These are phyloP conservation scores for Hydrozoanthus tunicans DNA, from an alignment of 64 coral and sea anemone genomes.

Conservation along the genomic window DNA sequence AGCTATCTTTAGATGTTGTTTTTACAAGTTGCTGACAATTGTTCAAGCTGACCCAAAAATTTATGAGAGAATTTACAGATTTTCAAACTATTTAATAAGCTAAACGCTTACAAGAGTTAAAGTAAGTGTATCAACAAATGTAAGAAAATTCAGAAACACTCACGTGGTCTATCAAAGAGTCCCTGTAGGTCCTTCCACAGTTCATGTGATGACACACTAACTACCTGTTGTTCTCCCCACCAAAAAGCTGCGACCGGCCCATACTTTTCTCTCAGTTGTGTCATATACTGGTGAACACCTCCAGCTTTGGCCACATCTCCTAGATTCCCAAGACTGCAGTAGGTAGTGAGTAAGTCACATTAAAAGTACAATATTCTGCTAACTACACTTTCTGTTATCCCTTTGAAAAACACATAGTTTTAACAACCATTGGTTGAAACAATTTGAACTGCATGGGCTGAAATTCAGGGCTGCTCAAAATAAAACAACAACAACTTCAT, in stretches of 20 bases:
- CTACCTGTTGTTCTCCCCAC: constrained; percentile 78
- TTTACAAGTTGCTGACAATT: too few relatives aligned
- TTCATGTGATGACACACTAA: constrained; percentile 79
- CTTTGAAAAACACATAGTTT: too few relatives aligned
- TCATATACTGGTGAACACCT: constrained; percentile 72
- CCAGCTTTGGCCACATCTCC: constrained; percentile 77
- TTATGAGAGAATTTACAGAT: too few relatives aligned
- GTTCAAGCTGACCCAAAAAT: too few relatives aligned
- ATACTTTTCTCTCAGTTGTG: constrained; percentile 70
- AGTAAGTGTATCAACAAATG: background rate
- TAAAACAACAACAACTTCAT: too few relatives aligned
- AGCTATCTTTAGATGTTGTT: too few relatives aligned
- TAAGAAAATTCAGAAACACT: background rate
- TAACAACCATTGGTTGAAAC: too few relatives aligned
- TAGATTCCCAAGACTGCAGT: constrained; percentile 78
- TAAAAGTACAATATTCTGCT: background rate
- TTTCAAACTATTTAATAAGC: too few relatives aligned
- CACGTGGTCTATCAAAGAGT: constrained; percentile 90
- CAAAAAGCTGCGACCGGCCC: constrained; percentile 80
- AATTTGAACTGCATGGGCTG: too few relatives aligned
- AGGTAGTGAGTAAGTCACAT: background rate
- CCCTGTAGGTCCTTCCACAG: constrained; percentile 80
- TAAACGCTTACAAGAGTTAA: too few relatives aligned
- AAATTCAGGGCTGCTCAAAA: too few relatives aligned
- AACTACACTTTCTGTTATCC: background rate